Evolutionary conservation across 2,888 invertebrate genomes (phyloP).

Genomic region (Kryphioiulus occultus): DNA sequence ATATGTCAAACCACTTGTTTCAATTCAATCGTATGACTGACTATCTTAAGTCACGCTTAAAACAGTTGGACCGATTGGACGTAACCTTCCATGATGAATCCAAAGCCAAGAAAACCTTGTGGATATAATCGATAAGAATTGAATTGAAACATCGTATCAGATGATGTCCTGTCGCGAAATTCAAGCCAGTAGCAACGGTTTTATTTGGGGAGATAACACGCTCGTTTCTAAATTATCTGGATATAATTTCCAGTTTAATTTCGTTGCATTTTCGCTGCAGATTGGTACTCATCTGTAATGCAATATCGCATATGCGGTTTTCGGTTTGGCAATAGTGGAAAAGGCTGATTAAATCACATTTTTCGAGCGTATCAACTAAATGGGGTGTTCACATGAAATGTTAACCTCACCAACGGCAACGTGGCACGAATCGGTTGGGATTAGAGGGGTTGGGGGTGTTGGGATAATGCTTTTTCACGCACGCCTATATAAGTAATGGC

Average conservation of each 20-base stretch:
- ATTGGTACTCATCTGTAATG: slow-evolving; percentile 20
- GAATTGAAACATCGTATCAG: neutral
- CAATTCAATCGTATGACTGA: too few relatives aligned
- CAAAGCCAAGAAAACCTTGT: too few relatives aligned
- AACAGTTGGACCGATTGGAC: too few relatives aligned
- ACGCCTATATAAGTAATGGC: neutral
- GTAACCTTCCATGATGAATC: too few relatives aligned
- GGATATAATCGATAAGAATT: neutral
- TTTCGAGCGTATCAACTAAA: slow-evolving; percentile 36
- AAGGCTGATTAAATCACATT: slow-evolving; percentile 40
- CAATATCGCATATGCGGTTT: slow-evolving; percentile 25
- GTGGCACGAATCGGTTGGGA: neutral
- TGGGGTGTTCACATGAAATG: slow-evolving; percentile 37
- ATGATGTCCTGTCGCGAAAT: neutral
- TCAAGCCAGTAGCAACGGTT: neutral
- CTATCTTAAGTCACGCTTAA: too few relatives aligned
- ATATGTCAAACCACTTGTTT: too few relatives aligned
- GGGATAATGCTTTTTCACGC: neutral
- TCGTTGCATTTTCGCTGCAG: neutral
- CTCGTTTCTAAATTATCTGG: slow-evolving; percentile 24
- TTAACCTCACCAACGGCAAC: neutral
- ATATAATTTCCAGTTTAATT: slow-evolving; percentile 22
- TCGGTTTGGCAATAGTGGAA: slow-evolving; percentile 16
- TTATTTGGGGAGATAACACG: neutral
- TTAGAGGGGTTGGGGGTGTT: neutral